These are phyloP conservation scores for Bombus pyrosoma DNA, from an alignment of 1,140 invertebrate genomes.

Conservation along the genomic window DNA sequence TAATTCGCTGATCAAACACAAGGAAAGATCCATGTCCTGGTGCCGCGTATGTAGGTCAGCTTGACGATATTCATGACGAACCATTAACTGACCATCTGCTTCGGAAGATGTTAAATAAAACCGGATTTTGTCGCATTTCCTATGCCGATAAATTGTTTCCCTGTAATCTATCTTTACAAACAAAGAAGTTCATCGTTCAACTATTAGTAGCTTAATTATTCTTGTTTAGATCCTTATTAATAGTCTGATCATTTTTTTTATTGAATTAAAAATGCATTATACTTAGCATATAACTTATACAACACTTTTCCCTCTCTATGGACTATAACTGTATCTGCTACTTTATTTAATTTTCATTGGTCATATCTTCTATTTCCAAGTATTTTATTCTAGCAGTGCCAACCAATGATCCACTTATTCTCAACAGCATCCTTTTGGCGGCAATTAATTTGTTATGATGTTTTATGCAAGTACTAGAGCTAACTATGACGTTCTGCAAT, in stretches of 20 bases:
- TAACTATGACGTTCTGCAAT: too few species aligned
- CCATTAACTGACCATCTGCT: constrained; percentile 15
- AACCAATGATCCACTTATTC: not conserved
- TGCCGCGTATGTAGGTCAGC: constrained; percentile 16
- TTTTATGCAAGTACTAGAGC: not conserved
- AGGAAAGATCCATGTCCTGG: constrained; percentile 14
- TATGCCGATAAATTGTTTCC: not conserved
- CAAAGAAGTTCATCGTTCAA: not conserved
- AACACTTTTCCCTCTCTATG: too few species aligned
- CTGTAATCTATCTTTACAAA: not conserved
- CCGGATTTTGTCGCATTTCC: constrained; percentile 18
- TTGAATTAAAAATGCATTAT: too few species aligned
- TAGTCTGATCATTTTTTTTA: too few species aligned
- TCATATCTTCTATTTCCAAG: not conserved
- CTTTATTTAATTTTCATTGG: not conserved
- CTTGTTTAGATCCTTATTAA: not conserved
- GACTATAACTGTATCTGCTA: too few species aligned
- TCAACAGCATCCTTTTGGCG: not conserved
- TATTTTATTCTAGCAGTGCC: too few species aligned
- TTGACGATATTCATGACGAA: constrained; percentile 21
- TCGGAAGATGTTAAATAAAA: constrained; percentile 13
- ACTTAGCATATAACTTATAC: too few species aligned
- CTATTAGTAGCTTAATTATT: not conserved
- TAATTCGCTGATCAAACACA: not conserved
- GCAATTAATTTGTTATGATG: too few species aligned